Evolutionary conservation across 2,113 vertebrate genomes (phyloP).

Genomic region (Tragelaphus buxtoni): DNA sequence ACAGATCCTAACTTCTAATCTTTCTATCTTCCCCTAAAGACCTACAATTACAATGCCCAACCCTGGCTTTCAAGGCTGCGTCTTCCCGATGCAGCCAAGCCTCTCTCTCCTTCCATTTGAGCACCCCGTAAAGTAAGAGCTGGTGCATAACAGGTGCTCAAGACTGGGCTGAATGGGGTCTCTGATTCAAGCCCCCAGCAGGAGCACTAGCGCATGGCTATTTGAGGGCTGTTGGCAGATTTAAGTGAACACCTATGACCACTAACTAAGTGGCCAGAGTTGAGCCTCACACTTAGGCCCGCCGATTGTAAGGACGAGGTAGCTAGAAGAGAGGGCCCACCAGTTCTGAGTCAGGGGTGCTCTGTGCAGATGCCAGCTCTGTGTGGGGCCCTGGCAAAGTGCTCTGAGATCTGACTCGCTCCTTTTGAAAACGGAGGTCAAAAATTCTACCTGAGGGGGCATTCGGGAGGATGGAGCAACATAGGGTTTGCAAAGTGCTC

Average conservation of each 20-base stretch:
- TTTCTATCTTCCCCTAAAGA: not conserved
- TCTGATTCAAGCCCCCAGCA: not conserved
- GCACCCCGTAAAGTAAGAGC: too few relatives aligned
- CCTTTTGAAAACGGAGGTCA: not conserved
- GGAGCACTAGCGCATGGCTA: rapidly evolving
- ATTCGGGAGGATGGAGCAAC: not conserved
- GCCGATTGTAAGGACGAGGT: not conserved
- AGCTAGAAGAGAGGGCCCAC: not conserved
- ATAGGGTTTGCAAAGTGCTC: not conserved
- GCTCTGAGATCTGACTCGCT: not conserved
- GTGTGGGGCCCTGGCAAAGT: not conserved
- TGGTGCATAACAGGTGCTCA: not conserved
- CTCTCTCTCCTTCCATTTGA: not conserved
- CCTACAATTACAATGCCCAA: not conserved
- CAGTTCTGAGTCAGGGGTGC: not conserved
- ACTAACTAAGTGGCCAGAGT: not conserved
- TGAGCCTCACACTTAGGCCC: not conserved
- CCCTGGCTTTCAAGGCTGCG: not conserved
- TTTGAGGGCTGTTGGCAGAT: too few relatives aligned
- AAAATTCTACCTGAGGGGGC: not conserved
- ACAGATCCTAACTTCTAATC: not conserved
- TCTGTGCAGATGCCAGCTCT: not conserved
- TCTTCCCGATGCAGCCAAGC: rapidly evolving
- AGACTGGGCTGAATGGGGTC: not conserved
- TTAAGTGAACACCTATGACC: not conserved